phyloP scores from a whole-genome alignment of 1,140 invertebrate species.

The Zaprionus capensis region DNA sequence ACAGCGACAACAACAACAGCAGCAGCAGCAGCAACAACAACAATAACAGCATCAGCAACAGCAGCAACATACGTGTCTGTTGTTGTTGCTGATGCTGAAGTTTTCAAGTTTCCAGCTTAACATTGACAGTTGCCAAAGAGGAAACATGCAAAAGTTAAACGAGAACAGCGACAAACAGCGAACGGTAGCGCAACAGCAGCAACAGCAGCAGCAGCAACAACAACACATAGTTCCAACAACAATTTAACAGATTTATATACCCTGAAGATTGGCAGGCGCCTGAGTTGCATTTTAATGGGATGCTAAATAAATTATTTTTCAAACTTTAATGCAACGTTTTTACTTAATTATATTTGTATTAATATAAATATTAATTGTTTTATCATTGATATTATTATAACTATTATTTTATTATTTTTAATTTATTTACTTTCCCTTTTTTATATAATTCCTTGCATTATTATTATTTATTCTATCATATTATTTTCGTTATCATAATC shows the following conservation, averaged over 20 bases:
- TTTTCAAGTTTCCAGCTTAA: constrained; percentile 73
- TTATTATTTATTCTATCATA: too few relatives aligned
- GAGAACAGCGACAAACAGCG: constrained; percentile 59
- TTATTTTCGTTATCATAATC: too few relatives aligned
- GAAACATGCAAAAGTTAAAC: constrained; percentile 65
- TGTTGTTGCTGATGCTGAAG: constrained; percentile 28
- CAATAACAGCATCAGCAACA: constrained; percentile 6
- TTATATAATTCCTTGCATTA: neutral
- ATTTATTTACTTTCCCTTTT: neutral
- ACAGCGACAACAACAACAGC: constrained; percentile 23
- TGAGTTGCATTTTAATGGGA: constrained; percentile 7
- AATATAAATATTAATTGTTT: neutral
- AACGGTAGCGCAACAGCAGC: constrained; percentile 46
- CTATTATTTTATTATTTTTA: neutral
- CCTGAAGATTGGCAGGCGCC: constrained; percentile 12
- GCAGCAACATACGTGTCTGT: constrained; percentile 29
- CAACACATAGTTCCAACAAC: constrained; percentile 2
- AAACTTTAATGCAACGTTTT: neutral
- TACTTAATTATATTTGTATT: neutral
- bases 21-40: constrained; percentile 17
- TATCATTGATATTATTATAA: neutral
- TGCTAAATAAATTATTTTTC: neutral
- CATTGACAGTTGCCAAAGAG: constrained; percentile 74
- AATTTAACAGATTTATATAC: constrained; percentile 28
- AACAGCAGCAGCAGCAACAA: constrained; percentile 22